Evolutionary conservation across 2,888 invertebrate genomes (phyloP), one percentile per base, ranked within the genome.

Genomic region (Rhamnusium bicolor): DNA sequence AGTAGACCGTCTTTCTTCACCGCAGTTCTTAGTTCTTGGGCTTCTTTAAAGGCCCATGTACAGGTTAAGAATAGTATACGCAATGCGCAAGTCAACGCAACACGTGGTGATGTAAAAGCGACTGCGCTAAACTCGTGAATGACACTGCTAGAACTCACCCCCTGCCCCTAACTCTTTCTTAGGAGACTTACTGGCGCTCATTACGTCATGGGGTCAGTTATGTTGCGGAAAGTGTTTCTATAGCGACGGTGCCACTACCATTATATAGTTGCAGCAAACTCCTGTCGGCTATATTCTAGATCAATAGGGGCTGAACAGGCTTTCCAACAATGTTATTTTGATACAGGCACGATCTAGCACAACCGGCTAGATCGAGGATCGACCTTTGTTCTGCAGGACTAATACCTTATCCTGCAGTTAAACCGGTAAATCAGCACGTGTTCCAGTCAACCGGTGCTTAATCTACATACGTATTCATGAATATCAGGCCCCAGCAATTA

Each of bases 91-190:
- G 67, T 40, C 65, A 18, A 29, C 54, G 67, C 69, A 75, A 65
- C 75, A 75, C 72, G 75, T 75, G 75, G 63, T 69, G 14, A 8
- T n/a, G 51, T 29, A 62, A 69, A 70, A 60, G 80, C 80, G 81
- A 47, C 74, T 81, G 81, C 82, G 79, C 77, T 70, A 71, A 72
- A 62, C 74, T 81, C 69, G 79, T 83, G 82, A 83, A 83, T 83
- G 82, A 79, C 79, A 81, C 77, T 68, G 76, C 71, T 70, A 74
- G 75, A 66, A 60, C 85, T 86, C 87, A 84, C 86, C 89, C 87
- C 89, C 89, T 89, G 89, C 89, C 88, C 90, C 85, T 85, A 85
- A 84, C 88, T 88, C 90, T 90, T 90, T 90, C 90, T 89, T 90
- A 89, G 89, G 88, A 89, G 89, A 89, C 89, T 81, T 81, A 77